Conservation (phyloP, 2,888 invertebrate genomes). For the Keiferia lycopersicella region DNA sequence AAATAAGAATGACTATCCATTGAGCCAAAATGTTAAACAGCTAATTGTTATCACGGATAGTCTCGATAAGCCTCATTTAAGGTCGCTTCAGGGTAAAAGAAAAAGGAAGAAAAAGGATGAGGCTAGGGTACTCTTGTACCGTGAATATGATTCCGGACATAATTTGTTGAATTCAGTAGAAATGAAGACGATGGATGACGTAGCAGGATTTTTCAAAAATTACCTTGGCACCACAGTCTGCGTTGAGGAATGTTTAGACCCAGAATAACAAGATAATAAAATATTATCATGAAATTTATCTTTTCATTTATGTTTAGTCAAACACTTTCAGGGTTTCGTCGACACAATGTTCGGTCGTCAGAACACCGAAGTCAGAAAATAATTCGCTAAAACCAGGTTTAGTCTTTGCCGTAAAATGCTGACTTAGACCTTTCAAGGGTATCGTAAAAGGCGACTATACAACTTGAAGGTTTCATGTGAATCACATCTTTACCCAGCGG, state of each 20-base stretch:
- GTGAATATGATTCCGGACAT: neutral
- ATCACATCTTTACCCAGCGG: too few relatives aligned
- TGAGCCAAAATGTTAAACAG: neutral
- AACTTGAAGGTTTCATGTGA: too few relatives aligned
- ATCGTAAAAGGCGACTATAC: too few relatives aligned
- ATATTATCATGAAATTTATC: neutral
- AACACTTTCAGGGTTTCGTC: too few relatives aligned
- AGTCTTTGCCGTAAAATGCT: too few relatives aligned
- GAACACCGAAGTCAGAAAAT: too few relatives aligned
- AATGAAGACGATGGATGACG: constrained; percentile 2
- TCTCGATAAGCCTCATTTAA: neutral
- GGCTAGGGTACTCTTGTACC: neutral
- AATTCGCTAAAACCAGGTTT: too few relatives aligned
- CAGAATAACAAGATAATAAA: neutral
- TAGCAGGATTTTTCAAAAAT: neutral
- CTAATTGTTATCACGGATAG: neutral
- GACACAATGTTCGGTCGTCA: too few relatives aligned
- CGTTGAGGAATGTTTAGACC: neutral
- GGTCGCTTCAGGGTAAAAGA: neutral
- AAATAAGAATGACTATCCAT: neutral
- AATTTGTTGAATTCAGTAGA: neutral
- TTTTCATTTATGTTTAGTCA: too few relatives aligned
- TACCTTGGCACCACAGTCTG: constrained; percentile 1
- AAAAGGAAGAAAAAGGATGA: neutral
- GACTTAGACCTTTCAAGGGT: too few relatives aligned